Evolutionary conservation across 2,888 invertebrate species (phyloP).

Genomic region (Cosmia trapezina): DNA sequence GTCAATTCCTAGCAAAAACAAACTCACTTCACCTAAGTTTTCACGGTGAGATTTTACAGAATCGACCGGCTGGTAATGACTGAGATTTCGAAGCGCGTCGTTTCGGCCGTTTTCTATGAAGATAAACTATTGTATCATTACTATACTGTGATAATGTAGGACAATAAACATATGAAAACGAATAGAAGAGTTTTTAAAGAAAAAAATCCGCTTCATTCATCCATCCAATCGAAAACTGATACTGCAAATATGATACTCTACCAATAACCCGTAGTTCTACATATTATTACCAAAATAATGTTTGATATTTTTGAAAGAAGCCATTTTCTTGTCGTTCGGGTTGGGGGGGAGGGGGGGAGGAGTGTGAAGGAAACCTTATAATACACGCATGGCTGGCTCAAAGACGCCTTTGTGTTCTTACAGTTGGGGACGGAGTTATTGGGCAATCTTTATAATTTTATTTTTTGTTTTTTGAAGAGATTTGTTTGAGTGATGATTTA

Average conservation of each 20-base stretch:
- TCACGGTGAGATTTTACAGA: too few species aligned
- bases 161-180: too few species aligned
- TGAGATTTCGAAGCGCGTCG: too few species aligned
- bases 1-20: too few species aligned
- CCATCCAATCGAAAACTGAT: conserved; percentile 7
- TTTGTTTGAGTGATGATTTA: background rate
- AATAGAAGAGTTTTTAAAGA: too few species aligned
- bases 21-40: too few species aligned
- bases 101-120: too few species aligned
- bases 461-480: conserved; percentile 4
- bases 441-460: background rate
- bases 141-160: too few species aligned
- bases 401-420: conserved; percentile 63
- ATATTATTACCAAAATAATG: conserved; percentile 33
- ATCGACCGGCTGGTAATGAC: too few species aligned
- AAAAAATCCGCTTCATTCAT: too few species aligned
- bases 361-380: conserved; percentile 61
- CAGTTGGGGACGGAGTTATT: conserved; percentile 30
- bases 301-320: conserved; percentile 49
- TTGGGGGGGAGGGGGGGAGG: background rate
- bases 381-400: conserved; percentile 51
- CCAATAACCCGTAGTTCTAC: conserved; percentile 15
- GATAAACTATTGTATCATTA: too few species aligned
- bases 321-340: conserved; percentile 36
- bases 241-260: background rate